Conservation (phyloP, 2,113 vertebrate genomes). For the Noturus placidus region DNA sequence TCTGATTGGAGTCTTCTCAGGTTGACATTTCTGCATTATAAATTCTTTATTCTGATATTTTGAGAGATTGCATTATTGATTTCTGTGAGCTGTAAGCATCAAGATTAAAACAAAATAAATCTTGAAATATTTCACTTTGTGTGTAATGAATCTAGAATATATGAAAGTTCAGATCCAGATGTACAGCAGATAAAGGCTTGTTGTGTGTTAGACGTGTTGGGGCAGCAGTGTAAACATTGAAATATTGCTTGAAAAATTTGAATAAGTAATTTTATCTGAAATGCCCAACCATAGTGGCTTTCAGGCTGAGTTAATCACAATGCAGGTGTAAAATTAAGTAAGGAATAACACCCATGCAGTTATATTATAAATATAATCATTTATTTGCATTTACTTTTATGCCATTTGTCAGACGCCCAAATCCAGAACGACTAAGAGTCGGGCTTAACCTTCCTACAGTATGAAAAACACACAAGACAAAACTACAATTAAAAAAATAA, state of each 20-base stretch:
- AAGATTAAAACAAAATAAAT: too few relatives aligned
- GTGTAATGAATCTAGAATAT: too few relatives aligned
- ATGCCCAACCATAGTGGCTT: not conserved
- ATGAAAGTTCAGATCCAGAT: not conserved
- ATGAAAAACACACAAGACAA: not conserved
- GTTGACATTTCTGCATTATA: too few relatives aligned
- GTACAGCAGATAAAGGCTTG: not conserved
- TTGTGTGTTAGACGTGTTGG: not conserved
- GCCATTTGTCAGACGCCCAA: not conserved
- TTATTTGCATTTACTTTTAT: not conserved
- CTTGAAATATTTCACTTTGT: too few relatives aligned
- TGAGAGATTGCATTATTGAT: too few relatives aligned
- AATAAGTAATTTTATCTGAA: not conserved
- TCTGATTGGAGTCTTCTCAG: too few relatives aligned
- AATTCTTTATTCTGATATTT: too few relatives aligned
- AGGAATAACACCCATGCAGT: not conserved
- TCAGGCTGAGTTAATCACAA: not conserved
- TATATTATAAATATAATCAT: not conserved
- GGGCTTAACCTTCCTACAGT: not conserved
- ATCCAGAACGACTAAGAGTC: not conserved
- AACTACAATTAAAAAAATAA: not conserved
- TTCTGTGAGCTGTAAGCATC: too few relatives aligned
- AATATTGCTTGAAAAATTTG: not conserved
- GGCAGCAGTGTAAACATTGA: not conserved
- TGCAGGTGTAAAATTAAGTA: not conserved